These are phyloP conservation scores for Cephus spinipes DNA, from an alignment of 2,888 invertebrate species.

Conservation along the genomic window DNA sequence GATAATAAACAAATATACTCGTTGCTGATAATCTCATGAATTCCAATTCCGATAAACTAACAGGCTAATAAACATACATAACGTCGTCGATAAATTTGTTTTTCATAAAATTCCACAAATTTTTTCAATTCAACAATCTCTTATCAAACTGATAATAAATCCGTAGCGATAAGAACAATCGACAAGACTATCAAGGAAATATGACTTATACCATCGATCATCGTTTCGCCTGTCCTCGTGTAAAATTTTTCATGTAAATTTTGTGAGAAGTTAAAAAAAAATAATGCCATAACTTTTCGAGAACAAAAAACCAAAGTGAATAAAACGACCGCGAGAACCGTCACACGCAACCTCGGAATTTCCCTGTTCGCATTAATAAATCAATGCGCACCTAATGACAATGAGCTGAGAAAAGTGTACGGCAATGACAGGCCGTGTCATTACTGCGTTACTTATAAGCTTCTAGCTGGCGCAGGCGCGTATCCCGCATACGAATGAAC, in stretches of 20 bases:
- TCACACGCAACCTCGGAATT: constrained; percentile 35
- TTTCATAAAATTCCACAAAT: neutral
- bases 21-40: neutral
- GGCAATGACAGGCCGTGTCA: constrained; percentile 59
- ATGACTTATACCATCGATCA: neutral
- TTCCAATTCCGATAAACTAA: constrained; percentile 6
- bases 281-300: neutral
- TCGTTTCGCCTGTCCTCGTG: neutral
- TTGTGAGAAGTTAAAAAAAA: neutral
- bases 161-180: neutral
- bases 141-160: neutral
- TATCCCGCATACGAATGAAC: constrained; percentile 51
- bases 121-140: neutral
- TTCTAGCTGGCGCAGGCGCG: constrained; percentile 41
- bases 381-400: constrained; percentile 47
- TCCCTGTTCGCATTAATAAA: constrained; percentile 46
- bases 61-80: constrained; percentile 13
- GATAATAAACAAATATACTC: neutral
- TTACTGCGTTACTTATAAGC: constrained; percentile 61
- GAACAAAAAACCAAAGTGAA: neutral
- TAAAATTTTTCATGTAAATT: neutral
- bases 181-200: neutral
- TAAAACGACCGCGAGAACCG: neutral
- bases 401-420: constrained; percentile 55
- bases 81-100: neutral